Percentiles rank a stretch among this genome's conserved stretches.
Conservation (phyloP, 2,113 vertebrate genomes). For the Oncorhynchus gorbuscha region DNA sequence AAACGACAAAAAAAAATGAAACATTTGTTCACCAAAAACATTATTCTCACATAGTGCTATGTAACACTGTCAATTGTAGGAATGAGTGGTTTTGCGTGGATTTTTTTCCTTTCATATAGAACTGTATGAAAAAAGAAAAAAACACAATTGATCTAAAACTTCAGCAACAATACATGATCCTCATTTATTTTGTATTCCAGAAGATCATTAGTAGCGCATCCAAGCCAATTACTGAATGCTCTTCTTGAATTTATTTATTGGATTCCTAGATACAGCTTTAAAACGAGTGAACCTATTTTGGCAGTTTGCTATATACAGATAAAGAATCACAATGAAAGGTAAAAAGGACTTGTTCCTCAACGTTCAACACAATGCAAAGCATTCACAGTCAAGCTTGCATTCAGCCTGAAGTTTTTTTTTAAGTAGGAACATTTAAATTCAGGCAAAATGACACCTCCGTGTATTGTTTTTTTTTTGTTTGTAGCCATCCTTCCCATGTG, state of each 20-base stretch:
- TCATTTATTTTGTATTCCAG: too few relatives aligned
- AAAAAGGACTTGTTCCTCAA: background rate
- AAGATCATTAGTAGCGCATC: too few relatives aligned
- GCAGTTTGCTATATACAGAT: background rate
- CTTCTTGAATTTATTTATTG: background rate
- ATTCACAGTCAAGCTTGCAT: background rate
- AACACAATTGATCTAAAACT: constrained; percentile 1
- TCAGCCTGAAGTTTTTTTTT: background rate
- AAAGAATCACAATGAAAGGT: background rate
- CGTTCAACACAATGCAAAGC: background rate
- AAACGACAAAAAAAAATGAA: too few relatives aligned
- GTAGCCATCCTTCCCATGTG: background rate
- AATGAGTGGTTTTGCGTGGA: too few relatives aligned
- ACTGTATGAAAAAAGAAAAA: constrained; percentile 40
- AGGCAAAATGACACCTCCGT: constrained; percentile 9
- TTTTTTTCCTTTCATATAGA: constrained; percentile 11
- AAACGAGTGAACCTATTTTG: background rate
- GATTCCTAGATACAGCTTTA: background rate
- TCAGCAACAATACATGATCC: too few relatives aligned
- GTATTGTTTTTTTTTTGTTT: background rate
- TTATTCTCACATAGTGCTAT: too few relatives aligned
- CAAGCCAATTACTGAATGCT: background rate
- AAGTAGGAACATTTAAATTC: constrained; percentile 10
- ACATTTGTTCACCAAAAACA: too few relatives aligned
- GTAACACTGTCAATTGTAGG: too few relatives aligned